Percentiles rank a stretch among this genome's conserved stretches.
phyloP scores from a whole-genome alignment of 2,113 vertebrate genomes.

The Tupaia tana region DNA sequence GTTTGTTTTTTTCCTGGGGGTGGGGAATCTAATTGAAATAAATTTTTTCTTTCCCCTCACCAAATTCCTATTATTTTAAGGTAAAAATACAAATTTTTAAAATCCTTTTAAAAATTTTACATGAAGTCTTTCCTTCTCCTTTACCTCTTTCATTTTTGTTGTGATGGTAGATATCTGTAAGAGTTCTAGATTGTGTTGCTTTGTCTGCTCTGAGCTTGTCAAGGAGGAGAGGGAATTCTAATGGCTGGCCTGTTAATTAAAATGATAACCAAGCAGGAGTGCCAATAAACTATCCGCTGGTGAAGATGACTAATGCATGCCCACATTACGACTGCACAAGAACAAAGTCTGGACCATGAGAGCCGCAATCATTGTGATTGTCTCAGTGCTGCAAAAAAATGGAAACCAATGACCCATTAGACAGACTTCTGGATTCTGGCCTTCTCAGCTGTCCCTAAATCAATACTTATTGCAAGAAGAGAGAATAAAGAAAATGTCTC shows the following conservation, averaged over 20 bases:
- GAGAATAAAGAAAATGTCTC: not conserved
- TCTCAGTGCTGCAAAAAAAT: conserved; percentile 7
- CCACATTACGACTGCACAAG: not conserved
- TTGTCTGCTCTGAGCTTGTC: not conserved
- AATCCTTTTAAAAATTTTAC: not conserved
- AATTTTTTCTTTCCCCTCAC: not conserved
- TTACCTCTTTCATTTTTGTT: not conserved
- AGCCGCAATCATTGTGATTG: not conserved
- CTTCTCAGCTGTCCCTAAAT: not conserved
- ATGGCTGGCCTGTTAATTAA: conserved; percentile 3
- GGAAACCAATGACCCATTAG: conserved; percentile 31
- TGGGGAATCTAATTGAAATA: not conserved
- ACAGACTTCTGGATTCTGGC: not conserved
- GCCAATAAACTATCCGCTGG: not conserved
- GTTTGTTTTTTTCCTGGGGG: not conserved
- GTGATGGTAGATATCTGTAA: not conserved
- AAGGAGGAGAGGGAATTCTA: not conserved
- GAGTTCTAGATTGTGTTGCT: not conserved
- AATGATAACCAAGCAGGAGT: not conserved
- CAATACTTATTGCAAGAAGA: not conserved
- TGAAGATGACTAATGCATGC: not conserved
- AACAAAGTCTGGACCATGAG: not conserved
- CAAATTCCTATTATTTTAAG: not conserved
- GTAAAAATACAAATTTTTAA: too few relatives aligned
- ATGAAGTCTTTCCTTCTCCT: not conserved